Evolutionary conservation across 1,140 invertebrate species (phyloP).

Genomic region (Ericerus pela): DNA sequence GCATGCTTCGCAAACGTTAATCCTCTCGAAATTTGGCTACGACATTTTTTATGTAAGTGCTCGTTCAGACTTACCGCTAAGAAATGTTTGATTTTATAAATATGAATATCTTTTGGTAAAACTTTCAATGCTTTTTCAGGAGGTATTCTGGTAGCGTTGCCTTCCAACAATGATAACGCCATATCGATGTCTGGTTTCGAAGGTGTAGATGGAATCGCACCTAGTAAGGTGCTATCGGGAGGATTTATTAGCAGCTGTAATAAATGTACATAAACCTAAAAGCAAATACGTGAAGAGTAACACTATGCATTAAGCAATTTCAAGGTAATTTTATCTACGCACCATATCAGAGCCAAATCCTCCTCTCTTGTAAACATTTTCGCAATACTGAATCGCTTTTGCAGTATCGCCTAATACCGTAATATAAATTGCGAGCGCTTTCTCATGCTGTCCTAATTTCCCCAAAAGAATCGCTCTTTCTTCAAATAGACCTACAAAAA

Average conservation of each 20-base stretch:
- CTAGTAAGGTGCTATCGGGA: conserved; percentile 37
- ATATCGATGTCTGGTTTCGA: conserved; percentile 54
- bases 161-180: conserved; percentile 61
- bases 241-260: conserved; percentile 40
- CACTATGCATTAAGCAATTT: conserved; percentile 18
- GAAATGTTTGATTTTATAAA: conserved; percentile 57
- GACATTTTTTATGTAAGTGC: conserved; percentile 50
- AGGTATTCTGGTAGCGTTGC: conserved; percentile 67
- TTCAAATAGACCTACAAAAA: conserved; percentile 53
- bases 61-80: conserved; percentile 60
- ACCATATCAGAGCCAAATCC: conserved; percentile 41
- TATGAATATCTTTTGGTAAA: conserved; percentile 57
- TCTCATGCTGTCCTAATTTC: conserved; percentile 70
- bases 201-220: conserved; percentile 34
- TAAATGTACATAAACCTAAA: conserved; percentile 40
- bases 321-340: conserved; percentile 26
- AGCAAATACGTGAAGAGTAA: conserved; percentile 7
- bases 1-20: conserved; percentile 67
- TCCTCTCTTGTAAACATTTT: conserved; percentile 42
- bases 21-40: conserved; percentile 61
- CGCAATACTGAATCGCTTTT: conserved; percentile 73
- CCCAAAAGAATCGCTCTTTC: conserved; percentile 86
- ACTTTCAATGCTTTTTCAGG: conserved; percentile 51
- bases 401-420: conserved; percentile 60
- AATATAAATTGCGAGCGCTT: conserved; percentile 81